Conservation (phyloP, 2,113 vertebrate species). For the Mastomys coucha region DNA sequence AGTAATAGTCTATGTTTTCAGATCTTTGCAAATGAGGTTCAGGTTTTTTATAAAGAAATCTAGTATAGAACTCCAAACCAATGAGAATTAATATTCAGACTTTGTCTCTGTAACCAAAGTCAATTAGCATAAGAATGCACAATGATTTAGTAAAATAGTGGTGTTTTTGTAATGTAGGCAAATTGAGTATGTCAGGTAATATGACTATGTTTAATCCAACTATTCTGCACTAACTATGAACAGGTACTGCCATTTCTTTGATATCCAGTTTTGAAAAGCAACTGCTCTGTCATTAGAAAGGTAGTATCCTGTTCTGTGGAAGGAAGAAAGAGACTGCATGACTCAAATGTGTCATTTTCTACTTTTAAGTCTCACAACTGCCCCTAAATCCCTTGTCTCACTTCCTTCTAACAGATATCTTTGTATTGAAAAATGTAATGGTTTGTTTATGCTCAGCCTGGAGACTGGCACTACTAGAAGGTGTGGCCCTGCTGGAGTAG, state of each 20-base stretch:
- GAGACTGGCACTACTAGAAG: too few species aligned
- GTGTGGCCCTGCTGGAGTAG: too few species aligned
- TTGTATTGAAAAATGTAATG: conserved; percentile 21
- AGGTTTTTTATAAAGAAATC: conserved; percentile 16
- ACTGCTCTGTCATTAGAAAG: neutral
- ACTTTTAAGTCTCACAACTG: conserved; percentile 60
- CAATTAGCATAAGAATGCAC: neutral
- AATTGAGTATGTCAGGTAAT: neutral
- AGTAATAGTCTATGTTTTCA: neutral
- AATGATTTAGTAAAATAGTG: conserved; percentile 18
- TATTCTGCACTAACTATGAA: conserved; percentile 30
- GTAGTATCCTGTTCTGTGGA: neutral
- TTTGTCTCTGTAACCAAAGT: neutral
- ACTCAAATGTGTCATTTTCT: conserved; percentile 29
- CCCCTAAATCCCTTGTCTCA: conserved; percentile 53
- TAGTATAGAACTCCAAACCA: neutral
- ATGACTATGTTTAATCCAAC: conserved; percentile 21
- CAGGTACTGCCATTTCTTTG: neutral
- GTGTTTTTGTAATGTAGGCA: neutral
- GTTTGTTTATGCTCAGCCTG: too few species aligned
- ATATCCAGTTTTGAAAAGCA: neutral
- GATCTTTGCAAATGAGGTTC: neutral
- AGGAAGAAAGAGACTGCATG: neutral
- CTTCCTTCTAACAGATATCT: conserved; percentile 62
- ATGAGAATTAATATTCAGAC: conserved; percentile 20